Percentiles rank a stretch among this genome's conserved stretches.
Conservation (phyloP, 2,888 invertebrate species). For the Fragum fragum region DNA sequence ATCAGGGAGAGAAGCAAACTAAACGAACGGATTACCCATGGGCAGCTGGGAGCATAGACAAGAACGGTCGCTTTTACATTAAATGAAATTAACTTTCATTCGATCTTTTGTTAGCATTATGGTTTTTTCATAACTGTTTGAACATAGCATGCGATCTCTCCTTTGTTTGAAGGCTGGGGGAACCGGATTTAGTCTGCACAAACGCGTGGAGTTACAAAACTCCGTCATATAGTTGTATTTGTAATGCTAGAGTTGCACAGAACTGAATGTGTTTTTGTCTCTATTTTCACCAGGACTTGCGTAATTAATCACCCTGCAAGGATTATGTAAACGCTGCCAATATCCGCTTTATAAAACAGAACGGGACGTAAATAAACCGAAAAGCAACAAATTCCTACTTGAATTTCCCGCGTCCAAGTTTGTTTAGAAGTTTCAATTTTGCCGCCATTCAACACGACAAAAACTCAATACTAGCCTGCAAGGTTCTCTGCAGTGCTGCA, state of each 20-base stretch:
- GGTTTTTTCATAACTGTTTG: slow-evolving; percentile 64
- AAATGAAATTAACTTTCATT: slow-evolving; percentile 67
- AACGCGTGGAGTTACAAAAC: slow-evolving; percentile 36
- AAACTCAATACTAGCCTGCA: slow-evolving; percentile 65
- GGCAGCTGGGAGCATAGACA: slow-evolving; percentile 63
- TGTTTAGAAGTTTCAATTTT: slow-evolving; percentile 62
- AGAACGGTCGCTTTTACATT: slow-evolving; percentile 46
- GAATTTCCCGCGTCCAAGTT: slow-evolving; percentile 66
- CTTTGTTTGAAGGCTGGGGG: slow-evolving; percentile 55
- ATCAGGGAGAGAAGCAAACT: slow-evolving; percentile 52
- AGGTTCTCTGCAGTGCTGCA: slow-evolving; percentile 46
- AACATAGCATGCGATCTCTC: slow-evolving; percentile 60
- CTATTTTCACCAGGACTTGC: neutral
- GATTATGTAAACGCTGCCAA: slow-evolving; percentile 30
- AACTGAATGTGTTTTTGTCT: slow-evolving; percentile 13
- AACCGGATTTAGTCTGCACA: slow-evolving; percentile 31
- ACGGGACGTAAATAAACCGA: slow-evolving; percentile 14
- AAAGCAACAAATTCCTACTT: slow-evolving; percentile 43
- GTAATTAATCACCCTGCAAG: slow-evolving; percentile 38
- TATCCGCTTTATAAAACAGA: slow-evolving; percentile 20
- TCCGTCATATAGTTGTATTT: neutral
- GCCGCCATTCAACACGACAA: slow-evolving; percentile 59
- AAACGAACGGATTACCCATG: slow-evolving; percentile 47
- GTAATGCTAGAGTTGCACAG: slow-evolving; percentile 15
- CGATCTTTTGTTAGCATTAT: slow-evolving; percentile 57